Base-by-base conservation (phyloP, 2,113 vertebrate genomes). In the Leptobrachium ailaonicum region DNA sequence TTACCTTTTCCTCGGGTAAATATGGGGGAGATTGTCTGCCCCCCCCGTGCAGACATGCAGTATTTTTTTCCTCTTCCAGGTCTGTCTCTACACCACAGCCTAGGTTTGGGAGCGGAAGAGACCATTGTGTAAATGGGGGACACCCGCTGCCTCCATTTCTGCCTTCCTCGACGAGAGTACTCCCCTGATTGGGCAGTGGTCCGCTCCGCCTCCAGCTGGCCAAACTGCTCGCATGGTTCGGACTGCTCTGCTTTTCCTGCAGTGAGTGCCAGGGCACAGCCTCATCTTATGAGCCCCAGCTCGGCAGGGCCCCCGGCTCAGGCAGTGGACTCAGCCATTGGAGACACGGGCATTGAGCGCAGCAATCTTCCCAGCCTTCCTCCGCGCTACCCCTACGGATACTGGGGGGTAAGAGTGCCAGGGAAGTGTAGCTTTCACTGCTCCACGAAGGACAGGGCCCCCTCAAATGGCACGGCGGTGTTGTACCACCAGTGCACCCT, bases 331-430 rank as follows among this genome's bases (percentile, higher is more conserved):
- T 86, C 87, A 87, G 88, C 90, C 89, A 97, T 97, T 95, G 95
- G 96, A 91, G 95, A 96, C 92, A 94, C 96, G 85, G 96, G 96
- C 89, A 96, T 95, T 89, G 95, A 96, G 87, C 95, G 95, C 86
- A 96, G 95, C 93, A 96, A 96, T 88, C 92, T 94, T 78, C 92
- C 95, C 72, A 94, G 92, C 87, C 88, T 96, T 83, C 95, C 95
- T 83, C 96, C 96, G 79, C 95, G 96, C 86, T 97, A 95, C 89
- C 94, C 93, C 84, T 97, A 95, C 88, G 96, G 96, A 82, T 97
- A 96, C 87, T 97, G 96, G 96, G 96, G 96, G 96, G 20, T 97
- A 90, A 95, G 96, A 85, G 56, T 64, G 75, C 63, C 50, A 50
- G 79, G 70, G 71, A 53, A 40, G 20, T 32, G 20, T 32, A 32